phyloP scores from a whole-genome alignment of 2,888 invertebrate species.

The Mesorhabditis belari region DNA sequence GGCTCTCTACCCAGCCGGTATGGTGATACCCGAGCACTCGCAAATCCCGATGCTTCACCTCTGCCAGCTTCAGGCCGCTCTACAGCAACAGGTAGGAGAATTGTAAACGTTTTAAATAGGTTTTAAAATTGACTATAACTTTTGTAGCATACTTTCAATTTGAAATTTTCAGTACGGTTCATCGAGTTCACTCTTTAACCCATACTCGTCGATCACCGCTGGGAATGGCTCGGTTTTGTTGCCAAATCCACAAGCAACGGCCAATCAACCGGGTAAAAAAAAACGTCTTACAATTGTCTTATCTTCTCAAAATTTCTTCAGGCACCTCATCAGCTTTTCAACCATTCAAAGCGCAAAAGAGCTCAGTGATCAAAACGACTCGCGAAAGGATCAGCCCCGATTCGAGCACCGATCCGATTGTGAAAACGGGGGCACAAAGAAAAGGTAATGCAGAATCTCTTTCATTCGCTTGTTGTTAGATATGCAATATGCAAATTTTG shows the following conservation, averaged over 20 bases:
- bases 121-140: no score
- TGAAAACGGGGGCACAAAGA: background rate
- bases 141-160: no score
- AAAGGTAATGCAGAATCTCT: background rate
- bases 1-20: background rate
- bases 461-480: background rate
- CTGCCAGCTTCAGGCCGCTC: constrained; percentile 21
- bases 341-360: constrained; percentile 17
- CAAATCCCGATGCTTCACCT: constrained; percentile 23
- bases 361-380: constrained; percentile 19
- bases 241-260: background rate
- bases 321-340: constrained; percentile 25
- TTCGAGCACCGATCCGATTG: constrained; percentile 18
- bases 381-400: constrained; percentile 27
- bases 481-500: background rate
- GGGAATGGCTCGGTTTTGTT: background rate
- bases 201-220: no score
- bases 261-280: background rate
- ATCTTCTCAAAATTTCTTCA: no score
- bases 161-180: no score
- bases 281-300: no score
- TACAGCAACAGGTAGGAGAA: constrained; percentile 11
- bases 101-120: no score
- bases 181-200: no score
- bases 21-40: background rate